These are phyloP conservation scores for Leuciscus waleckii DNA, from an alignment of 2,797 vertebrate species.

Conservation along the genomic window DNA sequence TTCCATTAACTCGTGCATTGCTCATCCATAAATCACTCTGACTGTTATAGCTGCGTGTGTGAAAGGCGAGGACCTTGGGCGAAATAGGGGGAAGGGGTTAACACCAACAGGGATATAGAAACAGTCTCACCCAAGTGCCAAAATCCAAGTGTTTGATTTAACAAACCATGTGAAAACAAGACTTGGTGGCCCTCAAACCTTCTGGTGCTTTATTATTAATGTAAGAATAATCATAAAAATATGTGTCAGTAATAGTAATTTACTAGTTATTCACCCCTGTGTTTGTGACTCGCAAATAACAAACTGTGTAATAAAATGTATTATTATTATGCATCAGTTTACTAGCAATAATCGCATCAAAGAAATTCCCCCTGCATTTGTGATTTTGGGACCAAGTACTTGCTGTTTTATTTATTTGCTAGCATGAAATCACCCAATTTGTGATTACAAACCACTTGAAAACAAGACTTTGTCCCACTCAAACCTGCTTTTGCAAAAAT, in stretches of 20 bases:
- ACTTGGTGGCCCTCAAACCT: not conserved
- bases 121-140: slow-evolving; percentile 15
- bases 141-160: slow-evolving; percentile 7
- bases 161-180: not conserved
- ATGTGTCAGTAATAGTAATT: not conserved
- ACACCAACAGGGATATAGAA: slow-evolving; percentile 32
- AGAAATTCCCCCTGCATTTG: not conserved
- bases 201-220: not conserved
- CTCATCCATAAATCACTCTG: slow-evolving; percentile 76
- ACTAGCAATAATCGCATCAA: not conserved
- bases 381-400: not conserved
- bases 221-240: not conserved
- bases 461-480: not conserved
- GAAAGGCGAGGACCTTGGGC: slow-evolving; percentile 27
- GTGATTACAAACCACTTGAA: not conserved
- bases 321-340: not conserved
- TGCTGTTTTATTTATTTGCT: too few relatives aligned
- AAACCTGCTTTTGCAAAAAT: not conserved
- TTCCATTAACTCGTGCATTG: slow-evolving; percentile 73
- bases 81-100: slow-evolving; percentile 43
- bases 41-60: slow-evolving; percentile 60
- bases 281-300: not conserved
- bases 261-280: not conserved
- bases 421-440: not conserved
- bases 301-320: not conserved